Evolutionary conservation across 2,888 invertebrate species (phyloP).

Genomic region (Meteorus cinctellus): DNA sequence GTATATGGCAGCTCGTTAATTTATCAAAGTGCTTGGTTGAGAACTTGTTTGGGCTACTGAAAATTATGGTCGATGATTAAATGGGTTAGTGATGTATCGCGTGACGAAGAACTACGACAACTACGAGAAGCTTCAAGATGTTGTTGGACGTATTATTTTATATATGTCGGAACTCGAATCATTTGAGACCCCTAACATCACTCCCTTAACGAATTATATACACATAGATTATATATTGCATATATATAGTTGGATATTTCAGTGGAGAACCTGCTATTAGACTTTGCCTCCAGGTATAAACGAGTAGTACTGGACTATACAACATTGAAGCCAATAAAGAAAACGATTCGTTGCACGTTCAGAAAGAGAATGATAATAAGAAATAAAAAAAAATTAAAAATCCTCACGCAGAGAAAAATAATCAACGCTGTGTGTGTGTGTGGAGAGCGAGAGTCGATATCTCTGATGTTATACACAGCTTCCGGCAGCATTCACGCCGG

Average conservation of each 20-base stretch:
- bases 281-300: slow-evolving; percentile 29
- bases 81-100: slow-evolving; percentile 46
- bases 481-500: slow-evolving; percentile 26
- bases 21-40: slow-evolving; percentile 20
- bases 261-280: slow-evolving; percentile 30
- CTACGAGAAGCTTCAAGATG: background rate
- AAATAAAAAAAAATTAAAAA: slow-evolving; percentile 24
- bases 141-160: background rate
- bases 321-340: slow-evolving; percentile 9
- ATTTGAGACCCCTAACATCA: slow-evolving; percentile 26
- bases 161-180: background rate
- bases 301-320: slow-evolving; percentile 27
- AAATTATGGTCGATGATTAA: slow-evolving; percentile 35
- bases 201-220: slow-evolving; percentile 13
- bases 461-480: slow-evolving; percentile 22
- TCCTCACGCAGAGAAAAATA: background rate
- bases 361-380: slow-evolving; percentile 23
- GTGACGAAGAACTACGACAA: slow-evolving; percentile 22
- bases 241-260: slow-evolving; percentile 15
- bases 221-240: background rate
- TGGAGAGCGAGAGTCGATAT: slow-evolving; percentile 36
- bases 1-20: slow-evolving; percentile 5
- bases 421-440: background rate
- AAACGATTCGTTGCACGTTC: slow-evolving; percentile 9
- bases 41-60: slow-evolving; percentile 35